Evolutionary conservation across 2,797 vertebrate genomes (phyloP).

Genomic region (Syndactyla subalaris): DNA sequence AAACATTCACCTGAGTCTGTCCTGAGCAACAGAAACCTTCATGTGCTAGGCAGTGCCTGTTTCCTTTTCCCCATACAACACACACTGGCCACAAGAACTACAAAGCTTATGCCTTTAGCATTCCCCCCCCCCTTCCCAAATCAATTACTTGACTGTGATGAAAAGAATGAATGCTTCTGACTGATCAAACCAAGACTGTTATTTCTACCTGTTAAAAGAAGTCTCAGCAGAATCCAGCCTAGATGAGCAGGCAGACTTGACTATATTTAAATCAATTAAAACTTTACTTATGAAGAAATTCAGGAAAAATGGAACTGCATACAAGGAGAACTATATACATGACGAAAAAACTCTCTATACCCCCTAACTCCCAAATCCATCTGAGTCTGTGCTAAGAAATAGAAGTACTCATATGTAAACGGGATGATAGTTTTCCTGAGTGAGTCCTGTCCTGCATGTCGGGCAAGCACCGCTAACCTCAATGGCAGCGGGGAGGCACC

Average conservation of each 20-base stretch:
- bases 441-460: neutral
- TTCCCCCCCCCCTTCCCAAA: neutral
- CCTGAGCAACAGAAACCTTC: neutral
- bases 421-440: accelerated
- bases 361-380: neutral
- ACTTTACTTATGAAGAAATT: neutral
- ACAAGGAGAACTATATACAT: neutral
- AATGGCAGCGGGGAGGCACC: neutral
- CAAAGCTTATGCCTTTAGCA: neutral
- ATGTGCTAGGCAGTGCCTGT: neutral
- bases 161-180: neutral
- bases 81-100: neutral
- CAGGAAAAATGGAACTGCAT: neutral
- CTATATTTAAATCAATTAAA: neutral
- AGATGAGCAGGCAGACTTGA: neutral
- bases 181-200: neutral
- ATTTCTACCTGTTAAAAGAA: neutral
- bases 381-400: neutral
- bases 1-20: neutral
- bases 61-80: neutral
- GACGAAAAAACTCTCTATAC: neutral
- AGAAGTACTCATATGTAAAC: neutral
- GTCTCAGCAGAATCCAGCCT: neutral
- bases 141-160: neutral
- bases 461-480: neutral